Percentiles rank a stretch among this genome's conserved stretches.
These are phyloP conservation scores for Origma solitaria DNA, from an alignment of 2,113 vertebrate species.

Conservation along the genomic window DNA sequence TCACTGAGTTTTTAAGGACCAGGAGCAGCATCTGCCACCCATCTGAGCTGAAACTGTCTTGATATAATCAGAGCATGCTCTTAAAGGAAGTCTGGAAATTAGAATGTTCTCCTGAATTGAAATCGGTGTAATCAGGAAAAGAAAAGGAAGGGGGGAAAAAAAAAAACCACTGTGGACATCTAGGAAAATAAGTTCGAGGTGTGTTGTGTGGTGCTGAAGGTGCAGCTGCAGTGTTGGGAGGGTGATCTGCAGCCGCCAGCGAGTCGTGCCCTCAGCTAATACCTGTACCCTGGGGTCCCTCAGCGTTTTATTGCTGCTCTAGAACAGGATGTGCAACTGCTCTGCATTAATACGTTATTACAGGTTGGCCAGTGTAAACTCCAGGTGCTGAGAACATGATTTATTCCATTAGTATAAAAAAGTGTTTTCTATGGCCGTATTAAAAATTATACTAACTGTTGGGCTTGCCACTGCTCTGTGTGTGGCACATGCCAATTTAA, in stretches of 20 bases:
- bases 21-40: not conserved
- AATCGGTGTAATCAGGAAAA: not conserved
- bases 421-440: slow-evolving; percentile 44
- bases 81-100: not conserved
- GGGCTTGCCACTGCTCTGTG: slow-evolving; percentile 11
- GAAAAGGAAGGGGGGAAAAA: not conserved
- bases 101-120: not conserved
- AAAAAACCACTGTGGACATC: not conserved
- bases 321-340: slow-evolving; percentile 53
- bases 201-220: not conserved
- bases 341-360: slow-evolving; percentile 50
- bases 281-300: slow-evolving; percentile 12
- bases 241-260: not conserved
- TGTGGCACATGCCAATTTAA: slow-evolving; percentile 59
- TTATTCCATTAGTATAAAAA: slow-evolving; percentile 53
- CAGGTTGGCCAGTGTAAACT: slow-evolving; percentile 48
- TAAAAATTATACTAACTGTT: slow-evolving; percentile 48
- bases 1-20: not conserved
- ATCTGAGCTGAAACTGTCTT: not conserved
- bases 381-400: slow-evolving; percentile 64
- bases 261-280: not conserved
- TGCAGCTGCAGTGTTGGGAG: not conserved
- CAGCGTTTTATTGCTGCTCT: slow-evolving; percentile 39
- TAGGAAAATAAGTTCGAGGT: not conserved
- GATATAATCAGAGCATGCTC: not conserved